phyloP scores from a whole-genome alignment of 1,140 invertebrate genomes.

The Eulimnadia texana region DNA sequence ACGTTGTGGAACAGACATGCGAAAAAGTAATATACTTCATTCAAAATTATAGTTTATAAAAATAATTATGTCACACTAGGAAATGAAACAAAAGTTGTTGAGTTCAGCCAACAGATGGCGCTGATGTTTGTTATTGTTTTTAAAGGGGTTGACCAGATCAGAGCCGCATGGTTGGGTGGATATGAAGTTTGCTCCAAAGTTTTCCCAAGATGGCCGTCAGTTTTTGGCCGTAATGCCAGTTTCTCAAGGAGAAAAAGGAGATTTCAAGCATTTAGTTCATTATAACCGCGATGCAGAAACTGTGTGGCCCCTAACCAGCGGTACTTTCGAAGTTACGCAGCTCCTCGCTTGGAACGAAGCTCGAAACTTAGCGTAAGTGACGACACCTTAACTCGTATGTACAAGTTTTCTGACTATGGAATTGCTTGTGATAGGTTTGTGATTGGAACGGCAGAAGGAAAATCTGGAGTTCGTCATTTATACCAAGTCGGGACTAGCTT shows the following conservation, averaged over 20 bases:
- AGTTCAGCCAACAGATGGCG: not conserved
- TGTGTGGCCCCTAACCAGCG: slow-evolving; percentile 43
- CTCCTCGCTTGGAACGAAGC: slow-evolving; percentile 61
- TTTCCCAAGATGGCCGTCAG: slow-evolving; percentile 38
- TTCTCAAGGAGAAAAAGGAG: slow-evolving; percentile 32
- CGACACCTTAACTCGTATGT: not conserved
- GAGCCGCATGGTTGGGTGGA: slow-evolving; percentile 54
- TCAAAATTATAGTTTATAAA: too few species aligned
- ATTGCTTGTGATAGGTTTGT: slow-evolving; percentile 29
- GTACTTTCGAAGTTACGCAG: slow-evolving; percentile 57
- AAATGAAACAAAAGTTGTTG: too few species aligned
- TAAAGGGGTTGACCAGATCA: not conserved
- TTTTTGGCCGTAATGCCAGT: slow-evolving; percentile 43
- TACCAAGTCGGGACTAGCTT: slow-evolving; percentile 30
- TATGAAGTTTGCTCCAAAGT: slow-evolving; percentile 34
- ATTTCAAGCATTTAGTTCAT: slow-evolving; percentile 49
- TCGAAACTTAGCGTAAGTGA: slow-evolving; percentile 44
- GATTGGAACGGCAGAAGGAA: slow-evolving; percentile 28
- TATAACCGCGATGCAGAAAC: slow-evolving; percentile 30
- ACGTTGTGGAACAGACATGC: slow-evolving; percentile 19
- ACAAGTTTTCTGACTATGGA: too few species aligned
- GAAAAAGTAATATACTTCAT: slow-evolving; percentile 20
- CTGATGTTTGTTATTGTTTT: not conserved
- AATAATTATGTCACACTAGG: too few species aligned
- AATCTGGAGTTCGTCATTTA: slow-evolving; percentile 28